Base-by-base conservation (phyloP, 2,113 vertebrate genomes). In the Leiothrix lutea region DNA sequence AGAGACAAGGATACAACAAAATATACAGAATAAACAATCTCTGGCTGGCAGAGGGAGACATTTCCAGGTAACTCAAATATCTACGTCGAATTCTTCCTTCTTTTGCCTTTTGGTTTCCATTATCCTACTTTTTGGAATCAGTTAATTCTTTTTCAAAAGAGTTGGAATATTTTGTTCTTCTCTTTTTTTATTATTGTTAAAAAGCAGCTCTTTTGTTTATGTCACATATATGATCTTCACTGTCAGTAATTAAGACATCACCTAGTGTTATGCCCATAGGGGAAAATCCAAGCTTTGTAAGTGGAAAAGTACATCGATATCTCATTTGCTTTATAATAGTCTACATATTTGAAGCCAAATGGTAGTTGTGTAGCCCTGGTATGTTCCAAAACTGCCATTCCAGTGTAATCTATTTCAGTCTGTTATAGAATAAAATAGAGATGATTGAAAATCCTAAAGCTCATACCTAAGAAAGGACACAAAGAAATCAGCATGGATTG, bases 291-390 rank as follows among this genome's bases (percentile, higher is more conserved):
- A 74, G 72, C 62, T 96, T 94, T 94, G 80, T 87, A 93, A 92
- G 60, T 86, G 38, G 53, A 95, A 83, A 94, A 95, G 48, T 92
- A 82, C 61, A 61, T 80, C 64, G 82, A 44, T 69, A 64, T 54
- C 88, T 92, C 48, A 74, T 96, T 95, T 94, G 72, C 65, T 94
- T 96, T 91, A 86, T 82, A 96, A 86, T 45, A 91, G 10, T n/a
- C 66, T 45, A 73, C 29, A 64, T 25, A n/a, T 57, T 2, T 61
- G 56, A 94, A 93, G 83, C 60, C 80, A 94, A 90, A 77, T 31
- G 5, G 24, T 66, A 79, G 74, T 77, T 88, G 78, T 80, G 54
- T 67, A 86, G 75, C 35, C 33, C 48, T 23, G 3, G 23, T 87
- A 33, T 54, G 48, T 77, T 95, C 83, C 66, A 88, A 88, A 91